phyloP scores from a whole-genome alignment of 2,888 invertebrate genomes.

The Leptinotarsa tumamoca region DNA sequence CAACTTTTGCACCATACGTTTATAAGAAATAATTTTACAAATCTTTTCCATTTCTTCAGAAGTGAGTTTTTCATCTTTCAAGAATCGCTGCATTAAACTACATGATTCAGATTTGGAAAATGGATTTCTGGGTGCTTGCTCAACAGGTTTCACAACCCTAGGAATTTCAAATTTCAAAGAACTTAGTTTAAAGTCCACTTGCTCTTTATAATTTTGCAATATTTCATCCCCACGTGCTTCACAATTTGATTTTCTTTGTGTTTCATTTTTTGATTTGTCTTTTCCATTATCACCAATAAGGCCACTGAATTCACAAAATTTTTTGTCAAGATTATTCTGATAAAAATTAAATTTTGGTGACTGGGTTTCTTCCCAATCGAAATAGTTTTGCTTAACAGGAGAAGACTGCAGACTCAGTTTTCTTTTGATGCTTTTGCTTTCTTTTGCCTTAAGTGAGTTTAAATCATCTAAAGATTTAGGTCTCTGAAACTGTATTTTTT shows the following conservation, averaged over 20 bases:
- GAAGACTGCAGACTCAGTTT: constrained; percentile 39
- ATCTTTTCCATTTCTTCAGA: constrained; percentile 56
- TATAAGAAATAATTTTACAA: constrained; percentile 56
- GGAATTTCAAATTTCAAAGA: constrained; percentile 59
- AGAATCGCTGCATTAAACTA: constrained; percentile 52
- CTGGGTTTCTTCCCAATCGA: constrained; percentile 55
- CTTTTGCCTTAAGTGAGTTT: constrained; percentile 37
- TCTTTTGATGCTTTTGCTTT: constrained; percentile 25
- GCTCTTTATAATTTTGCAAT: constrained; percentile 57
- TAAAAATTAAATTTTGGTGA: constrained; percentile 46
- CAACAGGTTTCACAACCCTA: constrained; percentile 43
- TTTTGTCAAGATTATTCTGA: constrained; percentile 39
- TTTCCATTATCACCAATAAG: constrained; percentile 43
- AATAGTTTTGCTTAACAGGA: constrained; percentile 40
- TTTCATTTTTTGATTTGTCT: constrained; percentile 51
- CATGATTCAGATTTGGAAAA: constrained; percentile 42
- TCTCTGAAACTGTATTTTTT: constrained; percentile 33
- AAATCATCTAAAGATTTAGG: constrained; percentile 46
- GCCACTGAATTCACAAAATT: constrained; percentile 48
- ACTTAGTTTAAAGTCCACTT: constrained; percentile 58
- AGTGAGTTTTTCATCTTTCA: constrained; percentile 55
- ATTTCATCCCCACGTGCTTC: constrained; percentile 48
- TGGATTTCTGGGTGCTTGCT: constrained; percentile 39
- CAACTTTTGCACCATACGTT: constrained; percentile 51
- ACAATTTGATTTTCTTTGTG: constrained; percentile 47